Percentiles rank a stretch among this genome's conserved stretches.
Conservation (phyloP, 2,113 vertebrate genomes). For the Muscicapa adusta region DNA sequence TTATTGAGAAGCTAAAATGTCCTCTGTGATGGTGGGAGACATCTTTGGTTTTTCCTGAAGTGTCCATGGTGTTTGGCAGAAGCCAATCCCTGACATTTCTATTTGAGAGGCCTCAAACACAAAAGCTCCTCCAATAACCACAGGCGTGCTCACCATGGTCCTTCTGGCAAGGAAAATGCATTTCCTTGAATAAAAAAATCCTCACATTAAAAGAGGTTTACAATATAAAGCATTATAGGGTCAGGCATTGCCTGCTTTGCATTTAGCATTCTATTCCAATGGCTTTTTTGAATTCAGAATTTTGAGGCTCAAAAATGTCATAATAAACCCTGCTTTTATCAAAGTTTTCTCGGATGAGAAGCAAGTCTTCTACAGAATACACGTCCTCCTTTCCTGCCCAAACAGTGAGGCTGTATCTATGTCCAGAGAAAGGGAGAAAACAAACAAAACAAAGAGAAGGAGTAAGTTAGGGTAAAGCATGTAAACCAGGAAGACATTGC, state of each 20-base stretch:
- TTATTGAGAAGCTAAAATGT: neutral
- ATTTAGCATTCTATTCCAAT: constrained; percentile 50
- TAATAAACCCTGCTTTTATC: constrained; percentile 84
- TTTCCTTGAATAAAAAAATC: neutral
- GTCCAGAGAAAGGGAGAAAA: neutral
- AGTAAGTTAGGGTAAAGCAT: neutral
- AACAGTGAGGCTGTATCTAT: constrained; percentile 88
- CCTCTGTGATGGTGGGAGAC: neutral
- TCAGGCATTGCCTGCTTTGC: neutral
- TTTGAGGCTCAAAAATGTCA: constrained; percentile 83
- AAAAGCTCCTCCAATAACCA: neutral
- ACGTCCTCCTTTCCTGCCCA: constrained; percentile 84
- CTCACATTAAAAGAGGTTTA: neutral
- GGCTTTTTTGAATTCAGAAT: constrained; percentile 73
- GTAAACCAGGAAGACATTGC: neutral
- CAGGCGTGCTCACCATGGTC: neutral
- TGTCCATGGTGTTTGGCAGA: accelerated
- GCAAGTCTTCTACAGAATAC: constrained; percentile 79
- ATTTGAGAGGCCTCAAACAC: neutral
- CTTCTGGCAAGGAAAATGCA: neutral
- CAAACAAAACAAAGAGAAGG: neutral
- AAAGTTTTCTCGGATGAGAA: constrained; percentile 77
- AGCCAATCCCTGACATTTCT: neutral
- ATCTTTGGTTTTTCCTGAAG: too few species aligned
- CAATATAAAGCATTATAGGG: neutral